Evolutionary conservation across 1,140 invertebrate genomes (phyloP), one percentile per base, ranked within the genome.

Genomic region (Lasioglossum albipes): DNA sequence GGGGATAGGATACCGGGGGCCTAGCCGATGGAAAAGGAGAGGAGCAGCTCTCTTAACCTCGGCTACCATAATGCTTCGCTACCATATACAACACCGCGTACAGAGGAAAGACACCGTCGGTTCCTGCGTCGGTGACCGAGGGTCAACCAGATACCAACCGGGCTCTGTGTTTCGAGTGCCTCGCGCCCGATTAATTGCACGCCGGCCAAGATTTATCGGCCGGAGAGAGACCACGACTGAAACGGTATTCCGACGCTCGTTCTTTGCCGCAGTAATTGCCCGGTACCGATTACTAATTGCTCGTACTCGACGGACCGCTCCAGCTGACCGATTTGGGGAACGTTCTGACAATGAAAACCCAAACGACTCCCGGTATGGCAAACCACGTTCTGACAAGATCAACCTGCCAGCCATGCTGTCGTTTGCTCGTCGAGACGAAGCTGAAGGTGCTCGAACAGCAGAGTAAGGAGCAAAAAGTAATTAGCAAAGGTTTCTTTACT

Each of bases 121-220:
- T 77, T 80, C 75, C 65, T 78, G 73, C 73, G 81, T 66, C 68
- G 68, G 71, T 89, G 88, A 90, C 87, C 89, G 62, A 84, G 84
- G 89, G 89, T 90, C 89, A 90, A 85, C 84, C 83, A 85, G 84
- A 90, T 89, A 90, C 89, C 84, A 77, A 83, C 76, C 77, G 70
- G 82, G 71, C 83, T 73, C 76, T 86, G 80, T 89, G 85, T 89
- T 89, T 89, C 82, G 82, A 90, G 78, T 90, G 81, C 80, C 84
- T 90, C 68, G 87, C 89, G 83, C 82, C 84, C 90, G 89, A 91
- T 91, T 91, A 91, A 91, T 91, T 91, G 87, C 88, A 79, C 85
- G 67, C 81, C 57, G 75, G 75, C 42, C 41, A 81, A 86, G 90
- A 91, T 91, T 91, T 91, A 91, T 90, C 79, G 86, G 78, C 79